Percentiles rank a stretch among this genome's conserved stretches.
Conservation (phyloP, 2,113 vertebrate species). For the Fregata magnificens region DNA sequence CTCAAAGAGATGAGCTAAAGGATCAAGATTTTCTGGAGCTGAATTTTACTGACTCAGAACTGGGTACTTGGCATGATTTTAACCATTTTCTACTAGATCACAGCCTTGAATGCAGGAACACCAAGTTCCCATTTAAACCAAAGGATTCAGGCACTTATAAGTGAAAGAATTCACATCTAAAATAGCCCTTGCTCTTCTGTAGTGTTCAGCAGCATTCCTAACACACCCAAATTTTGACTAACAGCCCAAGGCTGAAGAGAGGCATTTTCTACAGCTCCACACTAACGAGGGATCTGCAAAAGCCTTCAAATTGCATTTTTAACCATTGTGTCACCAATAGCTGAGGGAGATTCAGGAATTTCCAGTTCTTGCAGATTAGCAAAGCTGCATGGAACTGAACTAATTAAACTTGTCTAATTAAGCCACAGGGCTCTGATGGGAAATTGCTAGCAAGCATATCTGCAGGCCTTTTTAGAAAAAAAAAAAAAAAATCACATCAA, state of each 20-base stretch:
- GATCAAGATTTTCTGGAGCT: not conserved
- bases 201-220: not conserved
- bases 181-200: not conserved
- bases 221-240: not conserved
- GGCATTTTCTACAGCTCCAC: not conserved
- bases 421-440: not conserved
- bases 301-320: not conserved
- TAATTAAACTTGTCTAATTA: not conserved
- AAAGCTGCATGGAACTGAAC: not conserved
- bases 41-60: not conserved
- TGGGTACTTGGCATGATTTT: not conserved
- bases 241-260: not conserved
- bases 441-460: not conserved
- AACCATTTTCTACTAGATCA: not conserved
- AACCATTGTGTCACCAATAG: not conserved
- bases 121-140: not conserved
- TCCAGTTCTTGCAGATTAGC: not conserved
- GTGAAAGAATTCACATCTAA: not conserved
- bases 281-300: not conserved
- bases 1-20: not conserved
- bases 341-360: not conserved
- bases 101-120: not conserved
- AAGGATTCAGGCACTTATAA: not conserved
- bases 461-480: not conserved
- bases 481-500: not conserved